phyloP scores from a whole-genome alignment of 2,797 vertebrate genomes.

The Siniperca obscura region DNA sequence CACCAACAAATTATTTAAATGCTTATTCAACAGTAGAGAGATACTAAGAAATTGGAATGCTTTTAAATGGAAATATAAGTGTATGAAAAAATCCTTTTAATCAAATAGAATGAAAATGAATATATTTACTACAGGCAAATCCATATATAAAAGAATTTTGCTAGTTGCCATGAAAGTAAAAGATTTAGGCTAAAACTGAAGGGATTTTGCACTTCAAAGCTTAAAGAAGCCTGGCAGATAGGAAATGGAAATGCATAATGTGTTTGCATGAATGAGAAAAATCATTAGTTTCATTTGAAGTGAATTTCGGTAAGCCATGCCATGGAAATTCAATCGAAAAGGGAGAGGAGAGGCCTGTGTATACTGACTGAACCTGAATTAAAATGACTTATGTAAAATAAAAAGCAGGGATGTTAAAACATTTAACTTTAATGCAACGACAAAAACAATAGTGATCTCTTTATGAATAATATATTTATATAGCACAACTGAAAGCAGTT shows the following conservation, averaged over 20 bases:
- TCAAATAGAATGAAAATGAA: constrained; percentile 36
- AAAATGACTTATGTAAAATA: constrained; percentile 28
- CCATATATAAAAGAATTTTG: constrained; percentile 15
- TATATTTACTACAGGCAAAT: constrained; percentile 46
- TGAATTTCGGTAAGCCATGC: constrained; percentile 46
- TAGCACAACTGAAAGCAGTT: not conserved
- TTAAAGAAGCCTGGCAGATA: constrained; percentile 34
- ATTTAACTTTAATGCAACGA: constrained; percentile 27
- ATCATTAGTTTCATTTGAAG: constrained; percentile 56
- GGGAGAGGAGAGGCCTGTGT: not conserved
- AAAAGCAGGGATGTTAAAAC: constrained; percentile 17
- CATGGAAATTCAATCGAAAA: constrained; percentile 22
- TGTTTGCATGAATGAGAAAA: constrained; percentile 55
- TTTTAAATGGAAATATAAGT: constrained; percentile 38
- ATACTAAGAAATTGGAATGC: not conserved
- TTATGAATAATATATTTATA: constrained; percentile 37
- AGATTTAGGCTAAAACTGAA: constrained; percentile 52
- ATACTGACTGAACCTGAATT: constrained; percentile 5
- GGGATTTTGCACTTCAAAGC: constrained; percentile 54
- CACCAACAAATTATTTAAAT: not conserved
- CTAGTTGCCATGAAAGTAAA: constrained; percentile 25
- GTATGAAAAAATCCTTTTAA: constrained; percentile 17
- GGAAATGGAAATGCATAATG: constrained; percentile 56
- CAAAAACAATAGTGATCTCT: constrained; percentile 15
- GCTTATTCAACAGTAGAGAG: not conserved